Conservation (phyloP, 2,797 vertebrate genomes). For the Rhadinocentrus ornatus region DNA sequence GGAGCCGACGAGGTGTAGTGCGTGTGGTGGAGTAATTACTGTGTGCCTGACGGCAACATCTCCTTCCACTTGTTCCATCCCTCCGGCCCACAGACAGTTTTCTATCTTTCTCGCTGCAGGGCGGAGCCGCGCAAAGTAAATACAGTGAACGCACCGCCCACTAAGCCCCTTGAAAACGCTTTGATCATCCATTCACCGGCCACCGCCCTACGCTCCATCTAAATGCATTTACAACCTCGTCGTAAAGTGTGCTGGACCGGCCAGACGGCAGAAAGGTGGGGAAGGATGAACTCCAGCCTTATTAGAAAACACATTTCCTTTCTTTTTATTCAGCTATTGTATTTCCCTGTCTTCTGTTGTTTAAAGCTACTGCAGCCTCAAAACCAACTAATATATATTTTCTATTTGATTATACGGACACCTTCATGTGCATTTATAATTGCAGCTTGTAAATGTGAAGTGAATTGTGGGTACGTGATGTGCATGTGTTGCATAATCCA, state of each 20-base stretch:
- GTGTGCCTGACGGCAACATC: conserved; percentile 66
- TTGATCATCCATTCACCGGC: conserved; percentile 76
- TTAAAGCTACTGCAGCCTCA: background rate
- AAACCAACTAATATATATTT: background rate
- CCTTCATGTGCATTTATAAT: background rate
- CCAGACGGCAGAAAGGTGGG: background rate
- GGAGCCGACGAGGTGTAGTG: conserved; percentile 42
- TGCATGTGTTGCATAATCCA: background rate
- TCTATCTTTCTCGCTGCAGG: conserved; percentile 68
- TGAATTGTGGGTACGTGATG: background rate
- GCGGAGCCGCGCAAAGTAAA: conserved; percentile 77
- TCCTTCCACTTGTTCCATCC: conserved; percentile 77
- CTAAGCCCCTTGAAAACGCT: conserved; percentile 59
- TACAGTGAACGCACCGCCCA: conserved; percentile 70
- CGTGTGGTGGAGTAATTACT: conserved; percentile 32
- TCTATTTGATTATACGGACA: no score
- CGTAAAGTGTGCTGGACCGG: conserved; percentile 23
- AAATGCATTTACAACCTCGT: conserved; percentile 38
- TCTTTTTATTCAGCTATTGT: no score
- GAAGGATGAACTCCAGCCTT: conserved; percentile 17
- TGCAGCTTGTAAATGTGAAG: background rate
- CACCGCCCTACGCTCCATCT: conserved; percentile 76
- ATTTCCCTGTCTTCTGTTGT: background rate
- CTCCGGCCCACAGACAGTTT: conserved; percentile 73
- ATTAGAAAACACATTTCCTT: background rate